These are phyloP conservation scores for Odontamblyopus rebecca DNA, from an alignment of 2,797 vertebrate genomes.

Conservation along the genomic window DNA sequence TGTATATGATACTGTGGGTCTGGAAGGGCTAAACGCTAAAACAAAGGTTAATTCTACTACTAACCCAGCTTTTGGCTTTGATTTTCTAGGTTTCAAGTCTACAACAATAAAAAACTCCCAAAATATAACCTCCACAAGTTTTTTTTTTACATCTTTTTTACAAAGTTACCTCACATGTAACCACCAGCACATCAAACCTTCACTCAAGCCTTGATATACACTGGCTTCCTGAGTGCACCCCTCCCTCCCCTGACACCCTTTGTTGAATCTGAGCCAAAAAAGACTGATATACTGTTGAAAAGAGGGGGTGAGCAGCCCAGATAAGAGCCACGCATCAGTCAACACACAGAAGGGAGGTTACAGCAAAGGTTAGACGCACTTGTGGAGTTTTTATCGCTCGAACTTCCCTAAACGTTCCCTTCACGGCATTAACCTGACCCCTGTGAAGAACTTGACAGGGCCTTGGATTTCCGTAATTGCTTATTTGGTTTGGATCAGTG, in stretches of 20 bases:
- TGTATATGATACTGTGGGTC: too few relatives aligned
- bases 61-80: too few relatives aligned
- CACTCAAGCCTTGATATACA: neutral
- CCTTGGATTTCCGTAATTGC: too few relatives aligned
- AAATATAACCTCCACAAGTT: too few relatives aligned
- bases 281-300: conserved; percentile 50
- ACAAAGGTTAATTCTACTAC: too few relatives aligned
- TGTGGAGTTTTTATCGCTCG: neutral
- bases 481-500: too few relatives aligned
- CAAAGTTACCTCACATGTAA: neutral
- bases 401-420: neutral
- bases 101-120: too few relatives aligned
- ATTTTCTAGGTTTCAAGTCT: too few relatives aligned
- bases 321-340: conserved; percentile 45
- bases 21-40: too few relatives aligned
- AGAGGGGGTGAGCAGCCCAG: conserved; percentile 47
- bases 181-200: neutral
- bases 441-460: neutral
- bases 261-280: conserved; percentile 48
- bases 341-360: conserved; percentile 10
- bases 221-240: conserved; percentile 1
- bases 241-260: conserved; percentile 14
- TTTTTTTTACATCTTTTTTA: neutral
- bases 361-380: neutral
- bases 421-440: neutral